Base-by-base conservation (phyloP, 1,140 invertebrate species). In the Meloidogyne hapla region DNA sequence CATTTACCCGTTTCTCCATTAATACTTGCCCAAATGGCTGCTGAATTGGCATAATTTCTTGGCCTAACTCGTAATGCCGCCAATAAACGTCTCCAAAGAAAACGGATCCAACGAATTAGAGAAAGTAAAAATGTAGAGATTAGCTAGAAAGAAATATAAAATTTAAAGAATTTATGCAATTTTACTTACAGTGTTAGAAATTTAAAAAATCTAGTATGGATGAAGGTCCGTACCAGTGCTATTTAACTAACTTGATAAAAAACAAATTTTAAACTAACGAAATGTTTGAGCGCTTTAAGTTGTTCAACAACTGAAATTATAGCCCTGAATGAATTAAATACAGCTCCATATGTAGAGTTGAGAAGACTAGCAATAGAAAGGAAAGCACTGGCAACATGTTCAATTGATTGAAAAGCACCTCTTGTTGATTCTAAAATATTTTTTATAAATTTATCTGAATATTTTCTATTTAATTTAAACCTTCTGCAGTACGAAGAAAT, bases 241-340 rank as follows among this genome's bases (percentile, higher is more conserved):
- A n/a, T n/a, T n/a, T n/a, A n/a, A n/a, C n/a, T n/a, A 72, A 33
- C 93, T 91, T 74, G 94, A 83, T 33, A 91, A 85, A 76, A 90
- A 91, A 76, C 93, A 91, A 1, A 94, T 86, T 92, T 93, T 94
- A 79, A 91, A 91, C 42, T 91, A 84, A 97, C 92, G 80, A 95
- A 91, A 13, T 91, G 90, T 73, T 93, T 91, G 69, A 97, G 87
- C 79, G 92, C 89, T 6, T 92, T 92, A 88, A 98, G 92, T 88
- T 96, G 95, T 79, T 98, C 94, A 42, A 94, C 94, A 1, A 98
- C 94, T 69, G 94, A 94, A 45, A 98, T 89, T 79, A 98, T 93
- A 63, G 95, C 95, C 84, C 93, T 90, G 87, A 98, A 98, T 8
- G 95, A 96, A 88, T 92, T 95, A 15, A 94, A 93, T 81, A 98